Evolutionary conservation across 2,113 vertebrate species (phyloP).

Genomic region (Muntiacus muntjak): DNA sequence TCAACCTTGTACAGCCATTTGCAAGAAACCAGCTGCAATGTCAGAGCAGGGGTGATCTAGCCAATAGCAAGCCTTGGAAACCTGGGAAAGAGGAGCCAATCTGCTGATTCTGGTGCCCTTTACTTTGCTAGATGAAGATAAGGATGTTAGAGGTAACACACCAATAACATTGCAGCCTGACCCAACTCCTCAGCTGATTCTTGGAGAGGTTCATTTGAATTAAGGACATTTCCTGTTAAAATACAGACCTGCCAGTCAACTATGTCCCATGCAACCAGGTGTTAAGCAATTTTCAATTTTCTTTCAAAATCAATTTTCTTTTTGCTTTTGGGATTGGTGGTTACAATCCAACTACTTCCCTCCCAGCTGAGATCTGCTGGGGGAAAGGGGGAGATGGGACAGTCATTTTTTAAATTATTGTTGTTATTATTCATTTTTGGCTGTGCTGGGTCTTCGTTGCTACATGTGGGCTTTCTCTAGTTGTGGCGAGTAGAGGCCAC

Average conservation of each 20-base stretch:
- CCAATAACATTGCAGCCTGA: neutral
- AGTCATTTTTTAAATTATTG: neutral
- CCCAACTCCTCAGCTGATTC: neutral
- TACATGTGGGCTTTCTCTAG: neutral
- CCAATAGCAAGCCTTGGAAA: neutral
- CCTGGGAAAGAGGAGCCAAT: neutral
- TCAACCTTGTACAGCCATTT: neutral
- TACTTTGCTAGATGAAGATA: neutral
- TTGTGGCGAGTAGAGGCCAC: neutral
- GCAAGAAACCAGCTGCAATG: neutral
- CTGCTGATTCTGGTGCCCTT: neutral
- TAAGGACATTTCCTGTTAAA: neutral
- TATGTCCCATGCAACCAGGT: neutral
- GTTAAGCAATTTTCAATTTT: neutral
- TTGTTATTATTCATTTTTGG: neutral
- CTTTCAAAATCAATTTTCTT: neutral
- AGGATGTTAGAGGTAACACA: neutral
- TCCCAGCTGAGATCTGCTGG: neutral
- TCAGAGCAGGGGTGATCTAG: neutral
- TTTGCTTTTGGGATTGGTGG: neutral
- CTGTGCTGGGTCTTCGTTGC: neutral
- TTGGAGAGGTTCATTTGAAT: neutral
- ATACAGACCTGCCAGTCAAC: neutral
- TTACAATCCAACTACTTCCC: neutral
- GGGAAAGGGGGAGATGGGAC: neutral